Evolutionary conservation across 2,113 vertebrate genomes (phyloP), one percentile per base, ranked within the genome.

Genomic region (Argyrosomus japonicus): DNA sequence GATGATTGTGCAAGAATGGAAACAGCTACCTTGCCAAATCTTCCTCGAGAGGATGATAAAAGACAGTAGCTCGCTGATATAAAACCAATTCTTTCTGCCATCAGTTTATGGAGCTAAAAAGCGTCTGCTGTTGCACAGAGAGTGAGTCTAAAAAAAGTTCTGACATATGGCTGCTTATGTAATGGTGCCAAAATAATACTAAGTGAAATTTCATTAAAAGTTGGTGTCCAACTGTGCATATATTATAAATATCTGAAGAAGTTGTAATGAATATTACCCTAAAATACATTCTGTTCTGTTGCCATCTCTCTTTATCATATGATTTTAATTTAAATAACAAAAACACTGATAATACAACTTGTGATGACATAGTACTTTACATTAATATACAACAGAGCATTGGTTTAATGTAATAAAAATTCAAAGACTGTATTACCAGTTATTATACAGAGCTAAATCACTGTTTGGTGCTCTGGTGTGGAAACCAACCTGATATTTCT

Each of bases 1-100:
- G 91, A 92, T 92, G 88, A 93, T 84, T 73, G 87, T 68, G 90
- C 87, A 90, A 56, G 72, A 87, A 86, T 56, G 77, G 88, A 90
- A 91, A 88, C 12, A 43, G 84, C 82, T 64, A 64, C 76, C 75
- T 82, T 69, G 87, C 81, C 90, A 91, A 85, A 91, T 82, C 48
- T 25, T 69, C 60, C 77, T 84, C 21, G 1, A 57, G 77, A 80
- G 84, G 70, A 88, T 85, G 65, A 82, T 85, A 77, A 84, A 88
- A 91, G 77, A 85, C 85, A 82, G 87, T 54, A 67, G 68, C 74
- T 84, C 15, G 54, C 74, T 67, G 69, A 70, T 80, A 77, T 83
- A 65, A 84, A 84, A 78, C 81, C 76, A 82, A 40, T 62, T 69
- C 56, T 79, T 75, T 86, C 80, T 77, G 71, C 45, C 18, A 19